A percentile compares a stretch with the other conserved stretches of the same genome.
phyloP scores from a whole-genome alignment of 2,888 invertebrate genomes.

The Leptinotarsa rubiginosa region DNA sequence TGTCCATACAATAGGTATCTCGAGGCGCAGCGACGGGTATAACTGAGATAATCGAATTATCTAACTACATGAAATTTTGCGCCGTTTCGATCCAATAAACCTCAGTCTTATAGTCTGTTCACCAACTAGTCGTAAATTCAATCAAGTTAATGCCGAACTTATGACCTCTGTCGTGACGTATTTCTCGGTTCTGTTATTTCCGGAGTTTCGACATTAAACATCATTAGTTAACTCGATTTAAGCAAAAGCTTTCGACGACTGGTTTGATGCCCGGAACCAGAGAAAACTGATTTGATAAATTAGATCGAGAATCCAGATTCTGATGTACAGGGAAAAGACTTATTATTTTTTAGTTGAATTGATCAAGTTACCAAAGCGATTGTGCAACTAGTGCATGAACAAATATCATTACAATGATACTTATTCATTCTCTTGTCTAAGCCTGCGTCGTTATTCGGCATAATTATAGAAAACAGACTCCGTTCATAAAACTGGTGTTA shows the following conservation, averaged over 20 bases:
- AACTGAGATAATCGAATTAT: constrained; percentile 17
- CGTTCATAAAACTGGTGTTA: no score
- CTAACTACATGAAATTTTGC: constrained; percentile 7
- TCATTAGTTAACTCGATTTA: constrained; percentile 16
- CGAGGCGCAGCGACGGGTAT: background rate
- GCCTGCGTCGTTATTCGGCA: no score
- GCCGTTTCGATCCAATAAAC: constrained; percentile 21
- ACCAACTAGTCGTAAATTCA: constrained; percentile 11
- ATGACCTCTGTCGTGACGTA: constrained; percentile 19
- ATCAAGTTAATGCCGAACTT: constrained; percentile 20
- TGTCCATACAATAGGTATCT: background rate
- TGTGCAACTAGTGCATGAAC: no score
- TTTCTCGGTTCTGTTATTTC: constrained; percentile 18
- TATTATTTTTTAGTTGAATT: no score
- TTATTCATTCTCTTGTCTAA: no score
- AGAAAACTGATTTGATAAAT: background rate
- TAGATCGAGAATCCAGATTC: background rate
- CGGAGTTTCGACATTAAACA: constrained; percentile 19
- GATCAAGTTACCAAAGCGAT: no score
- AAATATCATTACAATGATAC: no score
- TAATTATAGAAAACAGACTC: no score
- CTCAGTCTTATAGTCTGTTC: background rate
- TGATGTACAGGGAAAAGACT: background rate
- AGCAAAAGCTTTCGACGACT: background rate
- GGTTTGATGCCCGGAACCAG: background rate